Conservation (phyloP, 1,140 invertebrate genomes). For the Aphidius gifuensis region DNA sequence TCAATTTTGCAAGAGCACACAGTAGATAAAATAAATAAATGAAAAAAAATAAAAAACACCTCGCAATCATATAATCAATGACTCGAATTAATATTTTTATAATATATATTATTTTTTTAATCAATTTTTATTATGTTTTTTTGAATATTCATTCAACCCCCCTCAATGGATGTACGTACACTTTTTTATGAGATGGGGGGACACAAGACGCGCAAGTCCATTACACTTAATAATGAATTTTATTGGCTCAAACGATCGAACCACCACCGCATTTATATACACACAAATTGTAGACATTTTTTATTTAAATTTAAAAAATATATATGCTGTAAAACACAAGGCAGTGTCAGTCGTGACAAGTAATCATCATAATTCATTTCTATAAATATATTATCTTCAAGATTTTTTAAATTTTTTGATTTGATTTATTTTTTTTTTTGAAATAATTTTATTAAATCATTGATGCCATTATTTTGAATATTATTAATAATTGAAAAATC, state of each 20-base stretch:
- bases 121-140: constrained; percentile 1
- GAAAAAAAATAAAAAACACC: constrained; percentile 9
- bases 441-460: too few species aligned
- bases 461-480: too few species aligned
- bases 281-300: not conserved
- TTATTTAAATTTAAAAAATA: not conserved
- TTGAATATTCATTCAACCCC: constrained; percentile 33
- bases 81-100: constrained; percentile 19
- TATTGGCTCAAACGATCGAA: constrained; percentile 57
- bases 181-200: constrained; percentile 35
- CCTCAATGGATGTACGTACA: constrained; percentile 26
- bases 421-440: too few species aligned
- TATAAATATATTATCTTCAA: too few species aligned
- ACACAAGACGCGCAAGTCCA: constrained; percentile 57
- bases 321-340: too few species aligned
- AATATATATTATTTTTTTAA: not conserved
- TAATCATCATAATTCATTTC: too few species aligned
- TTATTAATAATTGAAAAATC: too few species aligned
- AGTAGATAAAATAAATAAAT: constrained; percentile 11
- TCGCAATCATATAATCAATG: constrained; percentile 10
- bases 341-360: too few species aligned
- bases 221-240: constrained; percentile 54
- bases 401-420: too few species aligned
- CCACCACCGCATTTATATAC: constrained; percentile 22
- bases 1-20: constrained; percentile 43